Percentiles rank a stretch among this genome's conserved stretches.
Evolutionary conservation across 2,888 invertebrate genomes (phyloP).

Genomic region (Athalia cordata): DNA sequence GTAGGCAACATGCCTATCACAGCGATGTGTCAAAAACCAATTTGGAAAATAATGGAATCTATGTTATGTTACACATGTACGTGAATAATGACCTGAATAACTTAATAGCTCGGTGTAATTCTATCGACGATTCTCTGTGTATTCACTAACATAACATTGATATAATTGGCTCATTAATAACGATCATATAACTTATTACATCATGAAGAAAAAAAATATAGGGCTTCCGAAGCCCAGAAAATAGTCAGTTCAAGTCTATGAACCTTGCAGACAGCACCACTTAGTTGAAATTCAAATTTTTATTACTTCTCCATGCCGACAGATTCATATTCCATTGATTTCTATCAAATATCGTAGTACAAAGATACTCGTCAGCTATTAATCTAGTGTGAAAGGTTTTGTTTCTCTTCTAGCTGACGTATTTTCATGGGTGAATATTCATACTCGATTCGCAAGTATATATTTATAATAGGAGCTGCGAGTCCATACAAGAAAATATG

Average conservation of each 20-base stretch:
- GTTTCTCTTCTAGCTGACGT: too few relatives aligned
- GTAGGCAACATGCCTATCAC: conserved; percentile 21
- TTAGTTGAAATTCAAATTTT: conserved; percentile 3
- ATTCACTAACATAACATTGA: conserved; percentile 21
- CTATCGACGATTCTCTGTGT: not conserved
- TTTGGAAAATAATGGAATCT: conserved; percentile 18
- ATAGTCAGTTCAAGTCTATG: conserved; percentile 25
- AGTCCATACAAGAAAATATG: conserved; percentile 16
- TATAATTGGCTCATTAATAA: conserved; percentile 42
- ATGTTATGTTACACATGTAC: not conserved
- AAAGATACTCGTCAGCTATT: too few relatives aligned
- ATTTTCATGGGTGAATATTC: not conserved
- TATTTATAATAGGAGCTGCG: not conserved
- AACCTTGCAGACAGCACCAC: conserved; percentile 9
- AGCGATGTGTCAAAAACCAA: conserved; percentile 20
- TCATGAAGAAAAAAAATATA: conserved; percentile 54
- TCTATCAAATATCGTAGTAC: too few relatives aligned
- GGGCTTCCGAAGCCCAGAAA: conserved; percentile 58
- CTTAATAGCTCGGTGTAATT: not conserved
- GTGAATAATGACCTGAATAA: not conserved
- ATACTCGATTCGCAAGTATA: conserved; percentile 7
- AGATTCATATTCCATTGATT: not conserved
- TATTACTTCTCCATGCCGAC: not conserved
- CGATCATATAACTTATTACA: conserved; percentile 48
- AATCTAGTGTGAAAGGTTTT: too few relatives aligned